Evolutionary conservation across 2,888 invertebrate species (phyloP), one percentile per base, ranked within the genome.

Genomic region (Agriotes lineatus): DNA sequence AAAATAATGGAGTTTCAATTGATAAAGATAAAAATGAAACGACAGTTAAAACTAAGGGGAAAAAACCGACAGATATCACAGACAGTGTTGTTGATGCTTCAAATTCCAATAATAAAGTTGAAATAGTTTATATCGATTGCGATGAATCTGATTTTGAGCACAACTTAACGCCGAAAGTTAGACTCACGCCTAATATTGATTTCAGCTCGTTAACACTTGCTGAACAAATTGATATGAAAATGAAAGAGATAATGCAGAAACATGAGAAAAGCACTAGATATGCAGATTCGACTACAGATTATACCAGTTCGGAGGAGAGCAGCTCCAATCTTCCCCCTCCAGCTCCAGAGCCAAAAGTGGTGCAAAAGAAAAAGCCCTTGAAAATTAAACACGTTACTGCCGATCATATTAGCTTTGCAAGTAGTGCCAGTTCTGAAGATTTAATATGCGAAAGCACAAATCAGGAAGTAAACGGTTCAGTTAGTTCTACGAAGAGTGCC

Each of bases 161-260:
- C 9, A 52, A 45, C 9, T 14, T 64, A 20, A 50, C 58, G 6
- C 48, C 60, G 5, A 45, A 65, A 57, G 54, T 54, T 14, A 33
- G 42, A 4, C 14, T 25, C n/a, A 42, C 35, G 4, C 33, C 52
- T 5, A 66, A 58, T 59, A 37, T 48, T 10, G 67, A 79, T 25
- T 78, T 76, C 45, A 70, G 72, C 45, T 72, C 76, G 18, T 71
- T 83, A 72, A 70, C 80, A 2, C 65, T 85, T 19, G 74, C 74
- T 0, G 84, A 83, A 59, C 79, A 84, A 74, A 83, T 84, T 44
- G 89, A 89, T 83, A 80, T 84, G 0, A 85, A 87, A 76, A 78
- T 88, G 75, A 82, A 83, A 64, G 83, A 84, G 16, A 86, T 88
- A 78, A 88, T 89, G 88, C 85, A 85, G 71, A 87, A 87, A 72